Conservation (phyloP, 2,888 invertebrate genomes). For the Ectemnius lituratus region DNA sequence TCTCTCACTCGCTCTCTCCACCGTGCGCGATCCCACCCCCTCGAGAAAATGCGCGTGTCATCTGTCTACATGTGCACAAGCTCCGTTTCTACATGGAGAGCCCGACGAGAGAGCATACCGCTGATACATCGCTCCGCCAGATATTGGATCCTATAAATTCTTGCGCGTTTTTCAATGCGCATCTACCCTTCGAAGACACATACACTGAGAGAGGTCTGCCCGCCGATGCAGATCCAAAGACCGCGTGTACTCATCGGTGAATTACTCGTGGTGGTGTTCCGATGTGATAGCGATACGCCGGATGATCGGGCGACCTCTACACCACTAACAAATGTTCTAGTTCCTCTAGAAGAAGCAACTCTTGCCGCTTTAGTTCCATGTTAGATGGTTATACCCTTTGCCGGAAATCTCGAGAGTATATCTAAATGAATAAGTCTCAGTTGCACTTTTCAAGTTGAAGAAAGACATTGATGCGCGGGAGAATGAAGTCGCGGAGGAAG, state of each 20-base stretch:
- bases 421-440: too few relatives aligned
- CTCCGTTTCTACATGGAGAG: constrained; percentile 13
- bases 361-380: too few relatives aligned
- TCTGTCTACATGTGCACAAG: constrained; percentile 36
- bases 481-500: too few relatives aligned
- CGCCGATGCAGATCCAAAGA: constrained; percentile 19
- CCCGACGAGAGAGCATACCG: constrained; percentile 3
- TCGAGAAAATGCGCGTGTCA: constrained; percentile 33
- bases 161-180: constrained; percentile 43
- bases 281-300: too few relatives aligned
- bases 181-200: neutral
- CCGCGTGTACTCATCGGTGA: constrained; percentile 3
- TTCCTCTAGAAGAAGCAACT: too few relatives aligned
- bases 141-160: constrained; percentile 68
- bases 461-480: too few relatives aligned
- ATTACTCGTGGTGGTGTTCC: constrained; percentile 6
- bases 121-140: constrained; percentile 63
- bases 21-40: constrained; percentile 38
- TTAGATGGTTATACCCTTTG: too few relatives aligned
- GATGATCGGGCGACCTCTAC: too few relatives aligned
- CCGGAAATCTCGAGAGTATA: too few relatives aligned
- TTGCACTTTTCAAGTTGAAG: too few relatives aligned
- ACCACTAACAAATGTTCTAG: too few relatives aligned
- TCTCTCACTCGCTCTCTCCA: constrained; percentile 8
- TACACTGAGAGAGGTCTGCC: neutral